Base-by-base conservation (phyloP, 2,113 vertebrate species). In the Tachuris rubrigastra region DNA sequence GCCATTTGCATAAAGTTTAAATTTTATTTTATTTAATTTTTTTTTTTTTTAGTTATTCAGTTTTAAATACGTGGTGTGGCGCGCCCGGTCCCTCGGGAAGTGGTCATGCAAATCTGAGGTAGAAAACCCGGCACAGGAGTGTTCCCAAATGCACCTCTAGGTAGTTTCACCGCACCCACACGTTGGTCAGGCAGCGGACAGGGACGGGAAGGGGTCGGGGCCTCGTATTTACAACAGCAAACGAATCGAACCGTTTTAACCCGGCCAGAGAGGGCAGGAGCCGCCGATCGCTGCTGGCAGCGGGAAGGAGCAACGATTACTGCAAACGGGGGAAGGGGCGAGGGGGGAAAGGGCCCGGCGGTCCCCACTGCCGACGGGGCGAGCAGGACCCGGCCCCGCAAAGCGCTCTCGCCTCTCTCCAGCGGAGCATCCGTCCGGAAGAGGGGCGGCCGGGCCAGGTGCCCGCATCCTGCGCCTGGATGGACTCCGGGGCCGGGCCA, bases 101-200 rank as follows among this genome's bases (percentile, higher is more conserved):
- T 98, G 98, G 97, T 97, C 96, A 96, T 93, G 96, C 68, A 96
- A 95, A 96, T 97, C 90, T 98, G 98, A 98, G 98, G 98, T 98
- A 98, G 98, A 97, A 97, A 96, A 97, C 96, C 97, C 79, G 83
- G 96, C 97, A 90, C 94, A 97, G 93, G 92, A 96, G 97, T 67
- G 95, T 37, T 93, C 85, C 93, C 96, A 97, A 95, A 96, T 96
- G 97, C 96, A 95, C 63, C 58, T 80, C 90, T 98, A 98, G 98
- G 98, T 98, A 98, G 98, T 98, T 98, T 98, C 97, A 98, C 98
- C 95, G 97, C 97, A 90, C 97, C 95, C 94, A 96, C 97, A 53
- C 90, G 63, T 97, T 72, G 87, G 81, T 39, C 50, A 21, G 83
- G 93, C 91, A 60, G 92, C 84, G 77, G 95, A 55, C 3, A 37